Percentiles rank a stretch among this genome's conserved stretches.
Evolutionary conservation across 92 coral and sea anemone species (phyloP).

Genomic region (Virgularia gustaviana): DNA sequence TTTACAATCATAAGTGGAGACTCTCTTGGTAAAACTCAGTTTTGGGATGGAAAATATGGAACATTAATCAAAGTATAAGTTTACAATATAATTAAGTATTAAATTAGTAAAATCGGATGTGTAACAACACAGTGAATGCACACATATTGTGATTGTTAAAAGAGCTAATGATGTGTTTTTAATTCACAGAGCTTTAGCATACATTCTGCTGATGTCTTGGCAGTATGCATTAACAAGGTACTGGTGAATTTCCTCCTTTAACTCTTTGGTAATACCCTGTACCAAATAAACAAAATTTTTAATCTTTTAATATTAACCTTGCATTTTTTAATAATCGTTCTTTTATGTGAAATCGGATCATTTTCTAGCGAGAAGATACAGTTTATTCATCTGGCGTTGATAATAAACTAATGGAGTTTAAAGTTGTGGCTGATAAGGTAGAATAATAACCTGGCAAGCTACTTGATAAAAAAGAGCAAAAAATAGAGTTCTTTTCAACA

Average conservation of each 20-base stretch:
- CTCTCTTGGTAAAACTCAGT: slow-evolving; percentile 94
- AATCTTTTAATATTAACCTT: too few relatives aligned
- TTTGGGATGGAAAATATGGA: slow-evolving; percentile 93
- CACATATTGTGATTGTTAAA: not conserved
- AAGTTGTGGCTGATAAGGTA: slow-evolving; percentile 65
- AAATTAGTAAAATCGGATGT: not conserved
- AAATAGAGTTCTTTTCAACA: too few relatives aligned
- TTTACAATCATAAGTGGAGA: not conserved
- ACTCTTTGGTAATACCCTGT: too few relatives aligned
- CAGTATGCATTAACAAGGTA: slow-evolving; percentile 79
- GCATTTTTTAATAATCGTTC: not conserved
- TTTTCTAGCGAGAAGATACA: slow-evolving; percentile 68
- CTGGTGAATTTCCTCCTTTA: not conserved
- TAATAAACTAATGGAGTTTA: slow-evolving; percentile 84
- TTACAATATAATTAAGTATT: too few relatives aligned
- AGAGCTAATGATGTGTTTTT: not conserved
- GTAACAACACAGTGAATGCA: not conserved
- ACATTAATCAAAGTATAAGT: slow-evolving; percentile 72
- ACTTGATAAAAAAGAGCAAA: too few relatives aligned
- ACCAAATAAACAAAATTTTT: too few relatives aligned
- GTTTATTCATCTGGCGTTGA: slow-evolving; percentile 93
- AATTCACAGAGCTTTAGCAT: slow-evolving; percentile 69
- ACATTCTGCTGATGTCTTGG: slow-evolving; percentile 84
- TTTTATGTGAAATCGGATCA: too few relatives aligned
- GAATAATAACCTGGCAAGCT: too few relatives aligned